A percentile compares a stretch with the other conserved stretches of the same genome.
These are phyloP conservation scores for Cheilosia scutellata DNA, from an alignment of 2,888 invertebrate species.

Conservation along the genomic window DNA sequence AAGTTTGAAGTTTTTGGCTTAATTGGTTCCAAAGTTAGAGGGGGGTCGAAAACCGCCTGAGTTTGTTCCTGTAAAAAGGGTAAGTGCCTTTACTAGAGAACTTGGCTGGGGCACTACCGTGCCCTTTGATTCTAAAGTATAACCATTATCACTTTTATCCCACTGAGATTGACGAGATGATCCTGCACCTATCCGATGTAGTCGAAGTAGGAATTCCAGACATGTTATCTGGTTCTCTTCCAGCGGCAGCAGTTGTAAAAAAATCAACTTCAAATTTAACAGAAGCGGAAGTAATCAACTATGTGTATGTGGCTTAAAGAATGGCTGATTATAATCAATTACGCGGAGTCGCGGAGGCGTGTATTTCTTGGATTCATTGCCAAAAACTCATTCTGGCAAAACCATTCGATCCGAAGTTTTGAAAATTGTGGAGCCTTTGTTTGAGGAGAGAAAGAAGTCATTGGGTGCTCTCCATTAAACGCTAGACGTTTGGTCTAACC, in stretches of 20 bases:
- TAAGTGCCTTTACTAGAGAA: no score
- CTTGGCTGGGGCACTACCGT: no score
- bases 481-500: no score
- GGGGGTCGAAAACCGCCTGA: no score
- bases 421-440: constrained; percentile 49
- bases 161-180: constrained; percentile 76
- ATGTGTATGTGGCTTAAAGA: constrained; percentile 70
- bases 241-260: constrained; percentile 75
- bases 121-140: constrained; percentile 77
- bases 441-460: neutral
- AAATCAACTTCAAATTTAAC: constrained; percentile 46
- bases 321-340: constrained; percentile 77
- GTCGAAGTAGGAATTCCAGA: constrained; percentile 75
- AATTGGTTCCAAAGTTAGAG: no score
- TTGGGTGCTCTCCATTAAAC: no score
- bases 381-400: constrained; percentile 77
- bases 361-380: constrained; percentile 71
- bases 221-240: constrained; percentile 66
- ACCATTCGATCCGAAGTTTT: constrained; percentile 66
- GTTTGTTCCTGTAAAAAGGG: no score
- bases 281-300: constrained; percentile 47
- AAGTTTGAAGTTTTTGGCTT: no score
- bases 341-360: constrained; percentile 77
- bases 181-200: constrained; percentile 70
- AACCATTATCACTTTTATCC: constrained; percentile 76